These are phyloP conservation scores for Lepidothrix coronata DNA, from an alignment of 2,113 vertebrate species.

Conservation along the genomic window DNA sequence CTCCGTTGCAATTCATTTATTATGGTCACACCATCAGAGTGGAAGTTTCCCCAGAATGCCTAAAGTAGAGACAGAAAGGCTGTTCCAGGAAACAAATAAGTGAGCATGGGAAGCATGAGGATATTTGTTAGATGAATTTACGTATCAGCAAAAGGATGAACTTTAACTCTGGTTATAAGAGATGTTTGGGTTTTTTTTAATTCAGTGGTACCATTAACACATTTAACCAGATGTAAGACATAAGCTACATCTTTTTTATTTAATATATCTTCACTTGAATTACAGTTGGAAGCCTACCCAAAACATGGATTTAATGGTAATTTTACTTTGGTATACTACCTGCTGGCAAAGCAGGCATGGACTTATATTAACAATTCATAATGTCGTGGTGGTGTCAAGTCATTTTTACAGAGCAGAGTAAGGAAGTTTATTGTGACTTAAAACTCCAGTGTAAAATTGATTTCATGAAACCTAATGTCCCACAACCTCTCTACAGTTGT, in stretches of 20 bases:
- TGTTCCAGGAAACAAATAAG: background rate
- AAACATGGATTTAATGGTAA: background rate
- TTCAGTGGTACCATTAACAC: background rate
- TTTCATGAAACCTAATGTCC: background rate
- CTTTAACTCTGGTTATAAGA: background rate
- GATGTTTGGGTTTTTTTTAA: background rate
- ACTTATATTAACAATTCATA: background rate
- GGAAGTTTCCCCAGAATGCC: background rate
- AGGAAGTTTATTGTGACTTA: background rate
- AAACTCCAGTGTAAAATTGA: background rate
- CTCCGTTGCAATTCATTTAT: background rate
- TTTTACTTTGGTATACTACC: background rate
- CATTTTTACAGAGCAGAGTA: background rate
- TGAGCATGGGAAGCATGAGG: background rate
- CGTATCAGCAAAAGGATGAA: background rate
- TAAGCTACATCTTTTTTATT: background rate
- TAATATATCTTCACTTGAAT: background rate
- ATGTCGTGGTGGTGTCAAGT: background rate
- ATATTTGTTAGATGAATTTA: background rate
- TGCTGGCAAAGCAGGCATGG: background rate
- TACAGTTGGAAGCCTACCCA: background rate
- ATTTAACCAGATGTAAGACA: background rate
- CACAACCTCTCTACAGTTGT: background rate
- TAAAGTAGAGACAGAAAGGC: background rate
- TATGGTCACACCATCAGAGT: background rate